Conservation (phyloP, 2,797 vertebrate species). For the Glossophaga mutica region DNA sequence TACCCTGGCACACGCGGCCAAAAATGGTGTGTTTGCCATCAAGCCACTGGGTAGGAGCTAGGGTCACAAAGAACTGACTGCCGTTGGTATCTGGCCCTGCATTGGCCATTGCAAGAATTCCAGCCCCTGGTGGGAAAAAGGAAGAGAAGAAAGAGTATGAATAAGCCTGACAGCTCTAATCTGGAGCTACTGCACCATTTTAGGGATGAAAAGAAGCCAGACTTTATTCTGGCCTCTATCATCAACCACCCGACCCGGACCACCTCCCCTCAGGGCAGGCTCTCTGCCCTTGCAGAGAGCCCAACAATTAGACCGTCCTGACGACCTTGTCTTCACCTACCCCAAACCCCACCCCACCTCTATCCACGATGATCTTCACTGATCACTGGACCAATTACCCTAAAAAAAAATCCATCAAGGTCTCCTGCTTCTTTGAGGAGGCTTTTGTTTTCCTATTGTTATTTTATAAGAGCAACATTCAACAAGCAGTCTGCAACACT, state of each 20-base stretch:
- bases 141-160: background rate
- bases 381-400: background rate
- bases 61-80: conserved; percentile 95
- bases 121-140: conserved; percentile 85
- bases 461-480: background rate
- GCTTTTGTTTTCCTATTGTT: background rate
- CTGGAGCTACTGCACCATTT: background rate
- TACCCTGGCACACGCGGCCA: conserved; percentile 92
- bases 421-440: background rate
- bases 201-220: background rate
- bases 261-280: background rate
- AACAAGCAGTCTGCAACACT: background rate
- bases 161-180: background rate
- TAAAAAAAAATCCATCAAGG: background rate
- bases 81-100: conserved; percentile 95
- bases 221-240: background rate
- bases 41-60: conserved; percentile 93
- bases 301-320: background rate
- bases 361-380: background rate
- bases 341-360: background rate
- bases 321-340: background rate
- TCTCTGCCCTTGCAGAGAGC: background rate
- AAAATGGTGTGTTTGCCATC: conserved; percentile 97
- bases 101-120: conserved; percentile 97
- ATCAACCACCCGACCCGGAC: fast-evolving